Percentiles rank a stretch among this genome's conserved stretches.
Evolutionary conservation across 2,797 vertebrate species (phyloP).

Genomic region (Peromyscus attwateri): DNA sequence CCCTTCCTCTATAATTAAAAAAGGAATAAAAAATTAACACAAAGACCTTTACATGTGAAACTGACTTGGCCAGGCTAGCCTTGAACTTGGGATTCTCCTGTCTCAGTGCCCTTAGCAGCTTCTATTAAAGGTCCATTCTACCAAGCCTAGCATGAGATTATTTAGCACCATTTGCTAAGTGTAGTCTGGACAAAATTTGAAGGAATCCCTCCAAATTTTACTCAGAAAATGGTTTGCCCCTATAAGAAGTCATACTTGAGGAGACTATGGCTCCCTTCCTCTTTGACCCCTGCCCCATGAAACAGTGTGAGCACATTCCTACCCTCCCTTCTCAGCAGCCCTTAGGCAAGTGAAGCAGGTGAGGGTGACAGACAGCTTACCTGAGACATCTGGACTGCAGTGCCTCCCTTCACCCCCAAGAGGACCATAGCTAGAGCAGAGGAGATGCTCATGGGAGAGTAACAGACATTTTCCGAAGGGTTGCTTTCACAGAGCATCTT

Average conservation of each 20-base stretch:
- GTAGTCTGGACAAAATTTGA: not conserved
- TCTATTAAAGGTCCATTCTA: not conserved
- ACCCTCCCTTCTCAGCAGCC: rapidly evolving
- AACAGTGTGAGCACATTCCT: not conserved
- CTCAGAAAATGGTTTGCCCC: too few relatives aligned
- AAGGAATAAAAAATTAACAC: too few relatives aligned
- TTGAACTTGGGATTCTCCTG: not conserved
- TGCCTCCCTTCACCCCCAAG: conserved; percentile 90
- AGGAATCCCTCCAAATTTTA: too few relatives aligned
- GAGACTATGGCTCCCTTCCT: too few relatives aligned
- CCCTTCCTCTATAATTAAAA: too few relatives aligned
- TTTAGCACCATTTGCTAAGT: not conserved
- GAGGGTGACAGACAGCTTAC: conserved; percentile 80
- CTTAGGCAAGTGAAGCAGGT: not conserved
- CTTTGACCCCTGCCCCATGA: not conserved
- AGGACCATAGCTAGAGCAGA: conserved; percentile 93
- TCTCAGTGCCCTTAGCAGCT: not conserved
- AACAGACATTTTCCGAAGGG: conserved; percentile 89
- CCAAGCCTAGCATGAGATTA: not conserved
- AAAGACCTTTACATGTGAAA: not conserved
- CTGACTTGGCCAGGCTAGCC: not conserved
- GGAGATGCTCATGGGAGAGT: conserved; percentile 91
- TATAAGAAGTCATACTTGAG: too few relatives aligned
- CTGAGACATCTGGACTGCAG: conserved; percentile 90
- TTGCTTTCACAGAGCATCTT: conserved; percentile 85